Conservation (phyloP, 2,888 invertebrate species). For the Chorisops tibialis region DNA sequence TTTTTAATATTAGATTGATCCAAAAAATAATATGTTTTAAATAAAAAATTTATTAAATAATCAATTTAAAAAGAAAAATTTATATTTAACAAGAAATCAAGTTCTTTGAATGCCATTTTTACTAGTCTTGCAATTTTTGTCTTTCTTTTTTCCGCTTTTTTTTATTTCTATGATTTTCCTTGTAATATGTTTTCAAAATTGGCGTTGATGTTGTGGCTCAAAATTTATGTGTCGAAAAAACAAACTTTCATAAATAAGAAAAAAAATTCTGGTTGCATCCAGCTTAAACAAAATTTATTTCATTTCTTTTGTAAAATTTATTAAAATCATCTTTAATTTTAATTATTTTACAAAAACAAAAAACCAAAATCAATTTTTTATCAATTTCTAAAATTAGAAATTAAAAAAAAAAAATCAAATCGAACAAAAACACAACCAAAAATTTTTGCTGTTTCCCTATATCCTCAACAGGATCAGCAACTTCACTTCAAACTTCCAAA, state of each 20-base stretch:
- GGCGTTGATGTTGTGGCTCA: slow-evolving; percentile 27
- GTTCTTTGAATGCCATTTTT: not conserved
- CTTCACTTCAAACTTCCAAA: slow-evolving; percentile 49
- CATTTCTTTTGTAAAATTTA: slow-evolving; percentile 19
- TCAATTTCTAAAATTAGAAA: not conserved
- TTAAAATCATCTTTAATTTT: slow-evolving; percentile 5
- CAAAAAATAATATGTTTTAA: too few species aligned
- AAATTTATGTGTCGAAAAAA: not conserved
- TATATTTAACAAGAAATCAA: too few species aligned
- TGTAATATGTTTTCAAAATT: not conserved
- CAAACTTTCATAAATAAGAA: too few species aligned
- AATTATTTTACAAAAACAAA: slow-evolving; percentile 20
- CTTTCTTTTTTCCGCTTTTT: not conserved
- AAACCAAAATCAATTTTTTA: too few species aligned
- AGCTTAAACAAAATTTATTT: slow-evolving; percentile 10
- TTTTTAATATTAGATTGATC: too few species aligned
- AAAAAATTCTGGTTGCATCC: not conserved
- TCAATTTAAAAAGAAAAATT: too few species aligned
- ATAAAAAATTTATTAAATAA: too few species aligned
- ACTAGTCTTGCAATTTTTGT: not conserved
- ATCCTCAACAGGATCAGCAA: slow-evolving; percentile 39
- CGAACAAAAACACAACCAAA: not conserved
- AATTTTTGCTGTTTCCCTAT: slow-evolving; percentile 38
- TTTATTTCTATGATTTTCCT: not conserved
- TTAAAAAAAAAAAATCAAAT: not conserved